Conservation (phyloP, 2,888 invertebrate genomes). For the Patella depressa region DNA sequence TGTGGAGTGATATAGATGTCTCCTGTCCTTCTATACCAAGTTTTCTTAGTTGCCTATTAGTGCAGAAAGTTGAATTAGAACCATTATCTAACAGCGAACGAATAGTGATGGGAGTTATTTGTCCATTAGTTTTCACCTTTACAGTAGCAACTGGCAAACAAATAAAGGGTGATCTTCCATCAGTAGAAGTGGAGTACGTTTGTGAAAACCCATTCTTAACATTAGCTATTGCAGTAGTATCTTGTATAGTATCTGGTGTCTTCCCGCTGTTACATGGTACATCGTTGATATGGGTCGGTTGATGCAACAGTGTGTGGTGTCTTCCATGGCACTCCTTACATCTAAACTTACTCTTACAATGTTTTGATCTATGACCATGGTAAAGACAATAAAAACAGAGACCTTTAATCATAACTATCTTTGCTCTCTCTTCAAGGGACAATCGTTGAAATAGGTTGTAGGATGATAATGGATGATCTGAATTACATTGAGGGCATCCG, state of each 20-base stretch:
- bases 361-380: neutral
- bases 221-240: too few species aligned
- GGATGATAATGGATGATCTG: neutral
- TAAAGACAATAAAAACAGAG: neutral
- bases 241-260: too few species aligned
- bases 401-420: neutral
- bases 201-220: neutral
- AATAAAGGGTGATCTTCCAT: neutral
- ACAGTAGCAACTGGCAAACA: constrained; percentile 25
- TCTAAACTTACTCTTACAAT: neutral
- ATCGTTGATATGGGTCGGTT: too few species aligned
- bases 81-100: constrained; percentile 5
- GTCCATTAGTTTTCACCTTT: constrained; percentile 1
- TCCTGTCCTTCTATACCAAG: neutral
- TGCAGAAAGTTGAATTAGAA: neutral
- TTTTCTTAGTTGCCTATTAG: neutral
- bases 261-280: too few species aligned
- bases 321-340: too few species aligned
- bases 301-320: too few species aligned
- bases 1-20: neutral
- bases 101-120: neutral
- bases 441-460: neutral
- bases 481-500: neutral
- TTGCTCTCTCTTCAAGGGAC: neutral
- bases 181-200: neutral